Conservation (phyloP, 2,888 invertebrate species). For the Caenorhabditis sinica region DNA sequence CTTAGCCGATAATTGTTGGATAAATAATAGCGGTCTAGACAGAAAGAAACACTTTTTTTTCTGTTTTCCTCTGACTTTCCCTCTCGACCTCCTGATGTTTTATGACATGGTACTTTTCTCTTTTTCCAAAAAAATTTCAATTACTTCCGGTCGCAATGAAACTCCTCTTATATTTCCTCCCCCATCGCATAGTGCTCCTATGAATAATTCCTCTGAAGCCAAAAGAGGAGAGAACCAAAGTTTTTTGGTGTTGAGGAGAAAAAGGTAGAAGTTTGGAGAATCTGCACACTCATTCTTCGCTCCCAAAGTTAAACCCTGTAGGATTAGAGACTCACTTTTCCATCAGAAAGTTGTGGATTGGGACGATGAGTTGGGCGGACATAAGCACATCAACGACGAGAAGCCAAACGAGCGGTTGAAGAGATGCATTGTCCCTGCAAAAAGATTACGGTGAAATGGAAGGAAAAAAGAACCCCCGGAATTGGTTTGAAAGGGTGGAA, state of each 20-base stretch:
- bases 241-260: conserved; percentile 13
- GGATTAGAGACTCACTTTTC: conserved; percentile 68
- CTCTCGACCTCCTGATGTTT: conserved; percentile 24
- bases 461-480: neutral
- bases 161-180: conserved; percentile 19
- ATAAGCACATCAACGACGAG: conserved; percentile 72
- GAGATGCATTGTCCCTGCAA: conserved; percentile 72
- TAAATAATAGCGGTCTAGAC: conserved; percentile 58
- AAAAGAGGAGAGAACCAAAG: conserved; percentile 11
- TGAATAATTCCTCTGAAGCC: conserved; percentile 48
- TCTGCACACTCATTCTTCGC: conserved; percentile 5
- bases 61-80: conserved; percentile 17
- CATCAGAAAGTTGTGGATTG: conserved; percentile 69
- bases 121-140: conserved; percentile 24
- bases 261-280: conserved; percentile 22
- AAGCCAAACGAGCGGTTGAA: conserved; percentile 72
- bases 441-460: conserved; percentile 38
- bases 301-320: conserved; percentile 46
- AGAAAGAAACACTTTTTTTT: conserved; percentile 9
- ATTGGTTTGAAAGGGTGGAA: conserved; percentile 4
- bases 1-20: conserved; percentile 45
- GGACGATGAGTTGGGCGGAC: conserved; percentile 68
- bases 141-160: conserved; percentile 37
- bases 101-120: conserved; percentile 22
- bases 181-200: conserved; percentile 14